These are phyloP conservation scores for Limnephilus lunatus DNA, from an alignment of 2,888 invertebrate species.

Conservation along the genomic window DNA sequence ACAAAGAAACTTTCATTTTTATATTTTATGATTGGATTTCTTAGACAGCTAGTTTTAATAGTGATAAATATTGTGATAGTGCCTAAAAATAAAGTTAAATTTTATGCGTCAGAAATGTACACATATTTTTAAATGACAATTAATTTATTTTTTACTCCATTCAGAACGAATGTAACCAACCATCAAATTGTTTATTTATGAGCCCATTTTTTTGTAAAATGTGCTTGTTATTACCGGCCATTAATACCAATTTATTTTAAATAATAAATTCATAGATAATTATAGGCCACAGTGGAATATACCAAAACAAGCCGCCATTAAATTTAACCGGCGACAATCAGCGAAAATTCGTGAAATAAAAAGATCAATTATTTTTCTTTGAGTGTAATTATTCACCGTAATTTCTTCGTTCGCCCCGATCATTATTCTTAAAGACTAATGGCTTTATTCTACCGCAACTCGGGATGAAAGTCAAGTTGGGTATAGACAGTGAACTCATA, in stretches of 20 bases:
- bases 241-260: not conserved
- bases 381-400: slow-evolving; percentile 5
- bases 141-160: not conserved
- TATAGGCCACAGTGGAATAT: not conserved
- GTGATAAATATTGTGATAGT: no score
- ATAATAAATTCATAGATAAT: not conserved
- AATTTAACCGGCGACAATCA: slow-evolving; percentile 17
- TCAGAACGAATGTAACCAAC: not conserved
- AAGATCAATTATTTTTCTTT: slow-evolving; percentile 43
- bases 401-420: slow-evolving; percentile 16
- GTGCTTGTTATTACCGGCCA: not conserved
- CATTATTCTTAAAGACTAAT: slow-evolving; percentile 41
- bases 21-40: no score
- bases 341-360: slow-evolving; percentile 18
- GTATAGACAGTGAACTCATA: not conserved
- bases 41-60: no score
- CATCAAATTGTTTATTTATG: not conserved
- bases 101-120: no score
- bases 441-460: slow-evolving; percentile 44
- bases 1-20: no score
- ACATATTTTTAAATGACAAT: not conserved
- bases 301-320: slow-evolving; percentile 2
- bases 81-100: no score
- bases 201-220: not conserved
- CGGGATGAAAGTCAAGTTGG: slow-evolving; percentile 31